Evolutionary conservation across 2,888 invertebrate genomes (phyloP), one percentile per base, ranked within the genome.

Genomic region (Sepioteuthis lessoniana): DNA sequence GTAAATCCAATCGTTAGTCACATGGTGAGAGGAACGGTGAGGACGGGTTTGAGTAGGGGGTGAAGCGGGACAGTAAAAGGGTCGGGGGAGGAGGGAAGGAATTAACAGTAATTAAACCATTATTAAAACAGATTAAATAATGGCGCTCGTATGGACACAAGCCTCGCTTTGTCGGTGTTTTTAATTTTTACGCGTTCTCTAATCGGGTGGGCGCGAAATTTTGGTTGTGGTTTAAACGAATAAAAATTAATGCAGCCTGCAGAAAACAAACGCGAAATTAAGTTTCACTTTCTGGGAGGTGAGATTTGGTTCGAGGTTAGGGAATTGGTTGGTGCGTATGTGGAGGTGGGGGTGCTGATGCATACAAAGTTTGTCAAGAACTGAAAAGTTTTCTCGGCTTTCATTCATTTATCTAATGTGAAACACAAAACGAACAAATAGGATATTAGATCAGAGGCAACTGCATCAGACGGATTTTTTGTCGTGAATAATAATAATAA

Each of bases 51-150:
- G 31, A 31, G n/a, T 0, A 25, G n/a, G n/a, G n/a, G 3, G 13
- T 35, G n/a, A n/a, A n/a, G 76, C n/a, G 16, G 76, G 10, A 16
- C n/a, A 16, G n/a, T 1, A 16, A n/a, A 2, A 1, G n/a, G n/a
- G 16, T 3, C n/a, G 16, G 13, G 76, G 13, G 10, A 16, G 16
- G n/a, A 16, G n/a, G 4, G n/a, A 1, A 19, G 35, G 76, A 76
- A 76, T 76, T n/a, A 76, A 76, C 76, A 76, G 76, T 76, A 76
- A 76, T 76, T n/a, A 76, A 76, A 76, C n/a, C 76, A 76, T 76
- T 76, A 76, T 76, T n/a, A 76, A 76, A 76, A 35, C 76, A n/a
- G 76, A 76, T 76, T 76, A 13, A 76, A 76, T 76, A n/a, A 76
- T 35, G n/a, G 76, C n/a, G 16, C n/a, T 76, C n/a, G 76, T 25